These are phyloP conservation scores for Cremastinae sp. DNA, from an alignment of 2,888 invertebrate genomes.

Conservation along the genomic window DNA sequence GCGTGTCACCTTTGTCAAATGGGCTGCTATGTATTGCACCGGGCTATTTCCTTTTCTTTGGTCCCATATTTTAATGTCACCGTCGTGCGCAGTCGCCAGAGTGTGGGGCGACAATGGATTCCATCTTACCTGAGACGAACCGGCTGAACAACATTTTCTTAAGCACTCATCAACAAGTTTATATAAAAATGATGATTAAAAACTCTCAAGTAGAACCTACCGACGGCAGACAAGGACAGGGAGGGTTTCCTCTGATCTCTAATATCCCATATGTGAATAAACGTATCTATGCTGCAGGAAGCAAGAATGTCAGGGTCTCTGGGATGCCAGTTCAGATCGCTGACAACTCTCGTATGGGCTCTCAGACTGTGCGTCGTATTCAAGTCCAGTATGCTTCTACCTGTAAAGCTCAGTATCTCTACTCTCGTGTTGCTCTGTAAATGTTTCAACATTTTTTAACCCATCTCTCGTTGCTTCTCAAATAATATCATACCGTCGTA, in stretches of 20 bases:
- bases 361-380: slow-evolving; percentile 87
- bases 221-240: slow-evolving; percentile 92
- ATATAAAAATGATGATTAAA: not conserved
- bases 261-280: slow-evolving; percentile 96
- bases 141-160: slow-evolving; percentile 82
- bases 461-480: not conserved
- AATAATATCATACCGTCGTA: slow-evolving; percentile 6
- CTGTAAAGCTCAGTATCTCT: slow-evolving; percentile 91
- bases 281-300: slow-evolving; percentile 96
- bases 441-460: not conserved
- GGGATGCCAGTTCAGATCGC: slow-evolving; percentile 95
- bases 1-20: slow-evolving; percentile 84
- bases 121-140: slow-evolving; percentile 97
- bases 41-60: slow-evolving; percentile 93
- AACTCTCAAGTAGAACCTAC: slow-evolving; percentile 80
- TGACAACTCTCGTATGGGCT: slow-evolving; percentile 92
- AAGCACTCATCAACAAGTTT: not conserved
- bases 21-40: slow-evolving; percentile 95
- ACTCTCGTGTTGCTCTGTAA: slow-evolving; percentile 92
- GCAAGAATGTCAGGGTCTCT: slow-evolving; percentile 89
- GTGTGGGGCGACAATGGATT: slow-evolving; percentile 91
- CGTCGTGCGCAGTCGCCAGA: slow-evolving; percentile 97
- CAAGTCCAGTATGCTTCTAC: slow-evolving; percentile 83
- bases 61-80: slow-evolving; percentile 98
- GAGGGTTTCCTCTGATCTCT: slow-evolving; percentile 92